These are phyloP conservation scores for Pediacus dermestoides DNA, from an alignment of 2,888 invertebrate species.

Conservation along the genomic window DNA sequence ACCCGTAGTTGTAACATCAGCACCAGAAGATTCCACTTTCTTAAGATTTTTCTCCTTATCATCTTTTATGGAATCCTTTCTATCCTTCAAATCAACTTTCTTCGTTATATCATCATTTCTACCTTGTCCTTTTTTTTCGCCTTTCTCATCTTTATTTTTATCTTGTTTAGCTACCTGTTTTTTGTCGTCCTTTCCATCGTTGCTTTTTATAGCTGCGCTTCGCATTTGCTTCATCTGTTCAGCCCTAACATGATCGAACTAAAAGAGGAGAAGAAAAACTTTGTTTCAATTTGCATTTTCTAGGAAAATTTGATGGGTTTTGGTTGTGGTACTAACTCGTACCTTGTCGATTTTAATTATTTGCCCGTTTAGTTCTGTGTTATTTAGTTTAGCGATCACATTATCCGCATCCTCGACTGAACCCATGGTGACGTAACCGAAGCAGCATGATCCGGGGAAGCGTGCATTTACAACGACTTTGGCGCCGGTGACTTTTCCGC, in stretches of 20 bases:
- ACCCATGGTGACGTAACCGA: conserved; percentile 95
- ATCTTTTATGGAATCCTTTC: conserved; percentile 20
- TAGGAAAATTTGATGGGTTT: too few species aligned
- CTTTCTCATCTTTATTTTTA: conserved; percentile 9
- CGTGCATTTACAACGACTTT: conserved; percentile 95
- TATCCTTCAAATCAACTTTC: conserved; percentile 28
- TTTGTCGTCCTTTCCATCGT: conserved; percentile 13
- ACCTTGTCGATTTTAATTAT: conserved; percentile 94
- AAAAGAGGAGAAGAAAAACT: conserved; percentile 44
- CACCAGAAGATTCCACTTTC: conserved; percentile 23
- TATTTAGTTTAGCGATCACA: conserved; percentile 85
- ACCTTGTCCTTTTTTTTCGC: background rate
- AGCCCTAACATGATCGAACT: conserved; percentile 41
- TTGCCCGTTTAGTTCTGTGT: conserved; percentile 90
- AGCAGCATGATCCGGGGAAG: conserved; percentile 88
- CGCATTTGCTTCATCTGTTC: conserved; percentile 44
- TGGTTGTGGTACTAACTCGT: too few species aligned
- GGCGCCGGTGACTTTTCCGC: conserved; percentile 92
- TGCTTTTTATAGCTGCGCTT: conserved; percentile 17
- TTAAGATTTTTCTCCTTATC: conserved; percentile 22
- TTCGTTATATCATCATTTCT: conserved; percentile 18
- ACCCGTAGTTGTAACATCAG: too few species aligned
- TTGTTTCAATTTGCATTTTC: too few species aligned
- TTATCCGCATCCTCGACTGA: conserved; percentile 84
- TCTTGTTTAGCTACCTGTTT: conserved; percentile 10